These are phyloP conservation scores for Drosophila sproati DNA, from an alignment of 1,140 invertebrate species.

Conservation along the genomic window DNA sequence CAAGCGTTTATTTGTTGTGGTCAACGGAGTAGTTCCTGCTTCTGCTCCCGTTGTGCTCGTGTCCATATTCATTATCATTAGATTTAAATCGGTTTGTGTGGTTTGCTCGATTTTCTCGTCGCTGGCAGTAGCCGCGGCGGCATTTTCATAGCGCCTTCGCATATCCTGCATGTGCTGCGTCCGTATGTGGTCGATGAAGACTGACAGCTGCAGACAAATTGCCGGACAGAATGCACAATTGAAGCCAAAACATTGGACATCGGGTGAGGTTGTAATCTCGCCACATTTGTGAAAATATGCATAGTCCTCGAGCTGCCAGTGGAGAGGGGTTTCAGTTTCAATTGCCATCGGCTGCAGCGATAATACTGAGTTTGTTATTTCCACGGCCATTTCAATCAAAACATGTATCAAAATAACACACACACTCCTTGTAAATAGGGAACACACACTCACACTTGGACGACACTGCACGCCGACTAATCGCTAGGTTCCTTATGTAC, in stretches of 20 bases:
- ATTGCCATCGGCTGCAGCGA: constrained; percentile 52
- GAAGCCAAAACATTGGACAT: constrained; percentile 77
- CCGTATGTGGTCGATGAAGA: constrained; percentile 75
- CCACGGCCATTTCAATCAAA: constrained; percentile 35
- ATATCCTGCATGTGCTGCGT: constrained; percentile 71
- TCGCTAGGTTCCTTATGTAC: constrained; percentile 5
- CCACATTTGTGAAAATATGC: constrained; percentile 77
- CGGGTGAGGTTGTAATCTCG: constrained; percentile 78
- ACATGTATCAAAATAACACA: neutral
- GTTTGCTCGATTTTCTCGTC: constrained; percentile 52
- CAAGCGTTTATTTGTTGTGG: constrained; percentile 46
- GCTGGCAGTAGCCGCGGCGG: constrained; percentile 23
- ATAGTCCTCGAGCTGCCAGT: constrained; percentile 73
- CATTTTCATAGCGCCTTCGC: constrained; percentile 58
- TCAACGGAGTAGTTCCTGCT: constrained; percentile 3
- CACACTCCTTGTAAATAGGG: constrained; percentile 22
- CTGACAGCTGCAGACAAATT: constrained; percentile 76
- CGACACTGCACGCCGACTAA: neutral
- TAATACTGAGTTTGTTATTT: constrained; percentile 52
- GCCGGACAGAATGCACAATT: constrained; percentile 77
- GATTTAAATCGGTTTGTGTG: constrained; percentile 63
- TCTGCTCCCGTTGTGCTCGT: constrained; percentile 9
- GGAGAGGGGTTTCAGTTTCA: constrained; percentile 27
- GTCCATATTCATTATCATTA: constrained; percentile 62
- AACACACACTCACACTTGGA: neutral